Base-by-base conservation (phyloP, 2,113 vertebrate genomes). In the Riparia riparia region DNA sequence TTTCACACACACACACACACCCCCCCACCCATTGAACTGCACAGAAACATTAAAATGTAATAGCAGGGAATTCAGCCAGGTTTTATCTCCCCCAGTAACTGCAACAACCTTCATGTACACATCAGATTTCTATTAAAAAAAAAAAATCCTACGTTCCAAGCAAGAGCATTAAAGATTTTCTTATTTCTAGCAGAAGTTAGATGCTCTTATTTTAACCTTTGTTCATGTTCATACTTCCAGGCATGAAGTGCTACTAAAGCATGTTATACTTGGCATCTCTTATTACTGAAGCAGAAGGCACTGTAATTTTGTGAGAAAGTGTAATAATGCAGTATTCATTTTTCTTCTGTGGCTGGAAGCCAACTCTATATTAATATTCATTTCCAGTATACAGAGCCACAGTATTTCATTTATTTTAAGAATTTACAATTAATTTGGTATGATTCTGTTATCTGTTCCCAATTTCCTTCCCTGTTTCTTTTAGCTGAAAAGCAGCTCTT, bases 371-470 rank as follows among this genome's bases (percentile, higher is more conserved):
- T 95, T 97, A 96, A 96, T 97, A 95, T 96, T 96, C 90, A 95
- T 84, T 95, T 97, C 86, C 93, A 95, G 76, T 97, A 96, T 84
- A 97, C 34, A 91, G 51, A 96, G 81, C 79, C 91, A 95, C 86
- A 94, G 96, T 96, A 96, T 97, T 97, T 97, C 96, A 97, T 97
- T 97, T 96, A 97, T 96, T 96, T 95, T 97, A 97, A 96, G 96
- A 97, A 97, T 97, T 96, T 96, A 95, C 95, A 97, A 97, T 97
- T 97, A 97, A 96, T 97, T 92, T 97, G 84, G 88, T 89, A 94
- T 87, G 94, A 97, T 97, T 96, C 95, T 73, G 94, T 96, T 97
- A 97, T 96, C 96, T 95, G 91, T 64, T 96, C 86, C 92, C 90
- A 95, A 97, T 94, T 97, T 97, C 95, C 94, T 96, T 94, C 56